Conservation (phyloP, 1,140 invertebrate species). For the Hycleus phaleratus region DNA sequence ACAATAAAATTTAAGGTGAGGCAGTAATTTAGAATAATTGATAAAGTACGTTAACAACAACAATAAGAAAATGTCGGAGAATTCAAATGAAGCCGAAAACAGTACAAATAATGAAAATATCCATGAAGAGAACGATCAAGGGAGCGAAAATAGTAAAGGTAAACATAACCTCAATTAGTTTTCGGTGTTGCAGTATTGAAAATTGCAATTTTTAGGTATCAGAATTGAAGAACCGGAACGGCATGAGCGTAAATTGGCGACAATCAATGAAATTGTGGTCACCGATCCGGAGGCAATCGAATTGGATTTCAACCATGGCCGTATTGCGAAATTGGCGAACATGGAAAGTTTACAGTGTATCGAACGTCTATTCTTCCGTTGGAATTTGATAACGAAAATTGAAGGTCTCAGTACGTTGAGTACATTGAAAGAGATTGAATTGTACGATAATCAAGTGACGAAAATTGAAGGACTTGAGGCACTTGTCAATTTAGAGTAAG, state of each 20-base stretch:
- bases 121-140: too few species aligned
- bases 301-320: constrained; percentile 82
- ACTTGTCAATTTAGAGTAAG: constrained; percentile 86
- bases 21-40: too few species aligned
- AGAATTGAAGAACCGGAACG: too few species aligned
- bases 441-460: constrained; percentile 95
- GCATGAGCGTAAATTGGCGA: background rate
- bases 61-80: too few species aligned
- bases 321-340: constrained; percentile 74
- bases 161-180: too few species aligned
- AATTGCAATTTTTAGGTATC: too few species aligned
- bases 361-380: constrained; percentile 77
- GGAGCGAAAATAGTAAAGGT: too few species aligned
- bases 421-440: constrained; percentile 78
- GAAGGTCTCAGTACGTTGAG: constrained; percentile 71
- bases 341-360: constrained; percentile 65
- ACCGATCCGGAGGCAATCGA: constrained; percentile 45
- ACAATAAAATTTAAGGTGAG: too few species aligned
- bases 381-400: constrained; percentile 94
- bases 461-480: constrained; percentile 81
- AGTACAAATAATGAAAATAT: too few species aligned
- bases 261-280: constrained; percentile 38
- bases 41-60: too few species aligned
- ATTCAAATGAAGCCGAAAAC: too few species aligned
- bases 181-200: too few species aligned